Base-by-base conservation (phyloP, 2,113 vertebrate genomes). In the Lophura nycthemera region DNA sequence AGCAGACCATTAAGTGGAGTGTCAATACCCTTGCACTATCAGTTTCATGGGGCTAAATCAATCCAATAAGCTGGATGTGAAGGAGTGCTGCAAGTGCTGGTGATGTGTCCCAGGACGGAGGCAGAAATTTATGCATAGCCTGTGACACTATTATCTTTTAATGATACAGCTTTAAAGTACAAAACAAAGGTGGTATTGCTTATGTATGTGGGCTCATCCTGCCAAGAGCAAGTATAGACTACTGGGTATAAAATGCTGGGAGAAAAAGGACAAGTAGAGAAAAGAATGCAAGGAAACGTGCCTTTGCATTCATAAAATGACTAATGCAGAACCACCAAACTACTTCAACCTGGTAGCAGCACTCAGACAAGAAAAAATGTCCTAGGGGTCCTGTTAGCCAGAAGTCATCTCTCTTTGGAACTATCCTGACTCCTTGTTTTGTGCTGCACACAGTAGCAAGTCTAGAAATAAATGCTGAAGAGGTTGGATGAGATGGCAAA, bases 1-100 rank as follows among this genome's bases (percentile, higher is more conserved):
- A 90, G 74, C 92, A 91, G 89, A 91, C 59, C 67, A 87, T 95
- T 93, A 96, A 92, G 71, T 76, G 78, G 29, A 91, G 84, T 89
- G 94, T 79, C 86, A 94, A 93, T 92, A 94, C 80, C 78, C 56
- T 77, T 56, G 67, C 66, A 73, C 71, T 80, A 50, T 89, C 87
- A 67, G 54, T 86, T 95, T 87, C 71, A 67, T 16, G 82, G 60
- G 83, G 82, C 91, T 92, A 83, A 93, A 89, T 93, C 91, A 87
- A 52, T 91, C 71, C 64, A 92, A 67, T 76, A 73, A 89, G 38
- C 78, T 83, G 75, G 82, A 87, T 8, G 48, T 52, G 74, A 91
- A 89, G 81, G 60, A 78, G 47, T 29, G n/a, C 30, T 83, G 67
- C 29, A 29, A 74, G 69, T 56, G 50, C 16, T 56, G 82, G 19